Base-by-base conservation (phyloP, 2,888 invertebrate genomes). In the Bibio marci region DNA sequence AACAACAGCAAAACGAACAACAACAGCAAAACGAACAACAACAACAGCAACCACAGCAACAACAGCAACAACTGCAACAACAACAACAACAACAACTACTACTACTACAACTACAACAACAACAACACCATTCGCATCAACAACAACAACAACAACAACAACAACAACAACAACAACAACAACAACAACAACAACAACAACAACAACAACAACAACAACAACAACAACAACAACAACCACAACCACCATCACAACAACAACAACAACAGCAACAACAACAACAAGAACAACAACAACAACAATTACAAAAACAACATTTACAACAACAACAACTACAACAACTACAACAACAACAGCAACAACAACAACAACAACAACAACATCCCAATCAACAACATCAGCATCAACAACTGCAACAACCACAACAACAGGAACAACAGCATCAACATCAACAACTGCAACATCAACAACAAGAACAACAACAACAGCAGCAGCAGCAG, bases 31-130 rank as follows among this genome's bases (percentile, higher is more conserved):
- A 39, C 22, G 40, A 30, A 37, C 39, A 31, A 26, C 41, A 37
- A 17, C 31, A 6, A 25, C 38, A 25, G 35, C 48, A 42, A 25
- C 45, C 39, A 15, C 49, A 41, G 13, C 42, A 30, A 25, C 46
- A 35, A 18, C 46, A 40, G n/a, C 46, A 45, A 39, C 44, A 44
- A 18, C 40, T 42, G 43, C 38, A 48, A 40, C 45, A 42, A 22
- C 48, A 42, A 32, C 42, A 49, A 33, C 39, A 32, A 33, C 41
- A 18, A 41, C 39, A 18, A 43, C 44, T 27, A 35, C 45, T 14
- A n/a, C 45, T 40, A 42, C 38, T n/a, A 42, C 47, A 49, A 39
- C 40, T 45, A 44, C 49, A 47, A 38, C 44, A 44, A 12, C 43
- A 45, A 8, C 49, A 40, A 35, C 47, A 42, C 36, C 48, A 46